Evolutionary conservation across 2,797 vertebrate genomes (phyloP).

Genomic region (Sphenodon punctatus): DNA sequence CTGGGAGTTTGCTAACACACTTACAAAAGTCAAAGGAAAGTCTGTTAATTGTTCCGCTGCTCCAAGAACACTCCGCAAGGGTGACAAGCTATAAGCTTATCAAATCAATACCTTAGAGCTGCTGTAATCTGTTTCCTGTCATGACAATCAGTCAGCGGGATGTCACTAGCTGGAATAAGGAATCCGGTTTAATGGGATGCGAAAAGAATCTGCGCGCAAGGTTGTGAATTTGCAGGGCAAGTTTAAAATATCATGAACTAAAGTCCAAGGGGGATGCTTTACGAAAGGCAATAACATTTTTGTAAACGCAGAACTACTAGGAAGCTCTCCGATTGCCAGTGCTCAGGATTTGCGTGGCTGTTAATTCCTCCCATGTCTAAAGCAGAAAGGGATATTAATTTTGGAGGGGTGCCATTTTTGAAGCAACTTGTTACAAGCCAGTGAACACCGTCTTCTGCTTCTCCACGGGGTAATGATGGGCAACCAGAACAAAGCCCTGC

Average conservation of each 20-base stretch:
- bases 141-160: not conserved
- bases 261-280: conserved; percentile 3
- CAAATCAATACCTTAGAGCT: conserved; percentile 17
- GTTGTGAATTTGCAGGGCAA: conserved; percentile 4
- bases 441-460: no score
- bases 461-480: no score
- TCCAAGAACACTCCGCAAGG: not conserved
- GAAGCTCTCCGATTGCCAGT: not conserved
- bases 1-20: conserved; percentile 35
- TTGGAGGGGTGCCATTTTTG: not conserved
- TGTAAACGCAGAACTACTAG: conserved; percentile 22
- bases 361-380: not conserved
- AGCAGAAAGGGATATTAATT: not conserved
- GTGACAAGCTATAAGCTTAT: not conserved
- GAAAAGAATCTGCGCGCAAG: not conserved
- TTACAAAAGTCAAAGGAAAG: conserved; percentile 58
- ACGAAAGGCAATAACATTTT: conserved; percentile 20
- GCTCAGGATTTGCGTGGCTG: not conserved
- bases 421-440: no score
- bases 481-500: not conserved
- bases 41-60: conserved; percentile 41
- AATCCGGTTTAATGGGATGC: not conserved
- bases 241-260: not conserved
- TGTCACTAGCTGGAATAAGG: conserved; percentile 12
- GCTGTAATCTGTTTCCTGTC: conserved; percentile 3